Conservation (phyloP, 2,888 invertebrate genomes). For the Megalurothrips usitatus region DNA sequence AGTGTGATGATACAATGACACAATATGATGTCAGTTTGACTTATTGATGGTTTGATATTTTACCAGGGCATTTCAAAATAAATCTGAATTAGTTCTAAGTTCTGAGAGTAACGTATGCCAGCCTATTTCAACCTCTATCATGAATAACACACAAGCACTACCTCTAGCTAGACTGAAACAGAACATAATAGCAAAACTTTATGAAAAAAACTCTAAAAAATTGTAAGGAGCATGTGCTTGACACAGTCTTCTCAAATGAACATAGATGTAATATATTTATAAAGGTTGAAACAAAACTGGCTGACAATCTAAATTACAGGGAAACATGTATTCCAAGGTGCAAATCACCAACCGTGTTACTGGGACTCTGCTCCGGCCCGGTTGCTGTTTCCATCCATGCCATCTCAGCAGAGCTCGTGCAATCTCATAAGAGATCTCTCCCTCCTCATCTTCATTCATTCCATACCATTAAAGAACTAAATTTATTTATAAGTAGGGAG, state of each 20-base stretch:
- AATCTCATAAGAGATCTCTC: neutral
- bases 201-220: neutral
- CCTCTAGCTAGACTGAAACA: neutral
- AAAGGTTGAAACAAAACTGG: neutral
- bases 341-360: slow-evolving; percentile 10
- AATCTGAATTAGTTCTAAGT: neutral
- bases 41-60: neutral
- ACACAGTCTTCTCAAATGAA: neutral
- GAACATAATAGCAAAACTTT: neutral
- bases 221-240: neutral
- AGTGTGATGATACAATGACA: neutral
- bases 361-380: slow-evolving; percentile 3
- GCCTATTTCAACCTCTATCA: neutral
- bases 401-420: neutral
- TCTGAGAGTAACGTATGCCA: neutral
- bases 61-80: neutral
- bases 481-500: neutral
- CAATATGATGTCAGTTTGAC: neutral
- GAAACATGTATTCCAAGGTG: neutral
- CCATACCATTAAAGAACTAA: neutral
- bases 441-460: neutral
- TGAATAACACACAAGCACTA: neutral
- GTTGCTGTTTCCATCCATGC: neutral
- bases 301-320: neutral
- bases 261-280: neutral